These are phyloP conservation scores for Pampus argenteus DNA, from an alignment of 2,797 vertebrate species.

Conservation along the genomic window DNA sequence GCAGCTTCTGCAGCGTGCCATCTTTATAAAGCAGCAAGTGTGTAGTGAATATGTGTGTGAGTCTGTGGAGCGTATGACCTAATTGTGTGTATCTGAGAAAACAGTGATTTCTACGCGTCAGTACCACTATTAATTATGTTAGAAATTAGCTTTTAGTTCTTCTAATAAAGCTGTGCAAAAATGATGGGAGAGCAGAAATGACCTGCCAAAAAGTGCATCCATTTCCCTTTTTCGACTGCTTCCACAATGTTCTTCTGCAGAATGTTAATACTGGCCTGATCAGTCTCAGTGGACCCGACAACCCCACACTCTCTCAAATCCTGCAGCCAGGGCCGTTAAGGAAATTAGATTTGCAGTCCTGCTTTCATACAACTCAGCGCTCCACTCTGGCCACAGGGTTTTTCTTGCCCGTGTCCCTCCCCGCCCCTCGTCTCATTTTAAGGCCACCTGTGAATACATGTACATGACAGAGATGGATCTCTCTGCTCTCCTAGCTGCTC, in stretches of 20 bases:
- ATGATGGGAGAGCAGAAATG: background rate
- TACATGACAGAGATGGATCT: constrained; percentile 75
- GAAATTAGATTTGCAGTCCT: constrained; percentile 61
- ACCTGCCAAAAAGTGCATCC: constrained; percentile 17
- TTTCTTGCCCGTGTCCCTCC: constrained; percentile 33
- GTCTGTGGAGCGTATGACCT: constrained; percentile 27
- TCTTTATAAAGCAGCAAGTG: constrained; percentile 71
- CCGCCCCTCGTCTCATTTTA: constrained; percentile 48
- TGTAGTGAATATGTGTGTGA: constrained; percentile 34
- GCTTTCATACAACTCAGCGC: constrained; percentile 28
- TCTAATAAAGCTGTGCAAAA: constrained; percentile 13
- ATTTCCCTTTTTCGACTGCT: constrained; percentile 19
- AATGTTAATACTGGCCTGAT: constrained; percentile 30
- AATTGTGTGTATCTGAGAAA: constrained; percentile 20
- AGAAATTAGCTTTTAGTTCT: constrained; percentile 23
- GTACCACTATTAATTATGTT: constrained; percentile 2
- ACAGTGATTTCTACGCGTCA: constrained; percentile 2
- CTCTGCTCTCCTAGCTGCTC: constrained; percentile 40
- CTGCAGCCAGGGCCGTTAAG: constrained; percentile 39
- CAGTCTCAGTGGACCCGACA: constrained; percentile 38
- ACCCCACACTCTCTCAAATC: constrained; percentile 38
- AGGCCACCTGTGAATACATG: constrained; percentile 63
- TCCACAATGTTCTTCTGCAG: constrained; percentile 12
- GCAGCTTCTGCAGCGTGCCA: constrained; percentile 69
- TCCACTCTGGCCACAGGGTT: constrained; percentile 41